Conservation (phyloP, 2,888 invertebrate genomes). For the Cheilosia impressa region DNA sequence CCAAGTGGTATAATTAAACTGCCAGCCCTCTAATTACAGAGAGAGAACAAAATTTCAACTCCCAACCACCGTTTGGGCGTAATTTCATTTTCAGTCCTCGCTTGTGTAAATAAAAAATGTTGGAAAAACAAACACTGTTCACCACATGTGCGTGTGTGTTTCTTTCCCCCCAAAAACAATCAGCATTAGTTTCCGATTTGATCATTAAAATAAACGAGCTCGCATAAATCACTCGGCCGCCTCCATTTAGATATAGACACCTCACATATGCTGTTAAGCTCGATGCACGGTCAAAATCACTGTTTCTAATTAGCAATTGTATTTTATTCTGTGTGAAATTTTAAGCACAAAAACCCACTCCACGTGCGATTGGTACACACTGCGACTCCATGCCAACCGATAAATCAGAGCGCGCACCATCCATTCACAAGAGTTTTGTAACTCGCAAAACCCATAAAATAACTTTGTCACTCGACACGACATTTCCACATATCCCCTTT, state of each 20-base stretch:
- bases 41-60: background rate
- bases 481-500: slow-evolving; percentile 38
- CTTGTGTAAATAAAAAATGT: background rate
- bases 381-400: slow-evolving; percentile 3
- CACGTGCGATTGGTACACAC: slow-evolving; percentile 31
- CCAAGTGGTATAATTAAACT: too few relatives aligned
- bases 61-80: background rate
- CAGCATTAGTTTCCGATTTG: slow-evolving; percentile 17
- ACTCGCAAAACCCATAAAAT: slow-evolving; percentile 37
- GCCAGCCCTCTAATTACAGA: background rate
- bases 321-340: slow-evolving; percentile 5
- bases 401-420: slow-evolving; percentile 22
- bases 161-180: slow-evolving; percentile 18
- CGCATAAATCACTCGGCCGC: slow-evolving; percentile 39
- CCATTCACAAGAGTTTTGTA: slow-evolving; percentile 43
- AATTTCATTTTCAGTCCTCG: background rate
- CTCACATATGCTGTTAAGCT: background rate
- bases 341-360: slow-evolving; percentile 21
- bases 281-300: slow-evolving; percentile 24
- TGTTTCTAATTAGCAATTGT: slow-evolving; percentile 46
- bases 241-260: slow-evolving; percentile 12
- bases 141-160: slow-evolving; percentile 30
- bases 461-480: slow-evolving; percentile 29
- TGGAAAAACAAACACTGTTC: background rate
- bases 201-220: slow-evolving; percentile 39